Base-by-base conservation (phyloP, 2,888 invertebrate genomes). In the Orthonevra nobilis region DNA sequence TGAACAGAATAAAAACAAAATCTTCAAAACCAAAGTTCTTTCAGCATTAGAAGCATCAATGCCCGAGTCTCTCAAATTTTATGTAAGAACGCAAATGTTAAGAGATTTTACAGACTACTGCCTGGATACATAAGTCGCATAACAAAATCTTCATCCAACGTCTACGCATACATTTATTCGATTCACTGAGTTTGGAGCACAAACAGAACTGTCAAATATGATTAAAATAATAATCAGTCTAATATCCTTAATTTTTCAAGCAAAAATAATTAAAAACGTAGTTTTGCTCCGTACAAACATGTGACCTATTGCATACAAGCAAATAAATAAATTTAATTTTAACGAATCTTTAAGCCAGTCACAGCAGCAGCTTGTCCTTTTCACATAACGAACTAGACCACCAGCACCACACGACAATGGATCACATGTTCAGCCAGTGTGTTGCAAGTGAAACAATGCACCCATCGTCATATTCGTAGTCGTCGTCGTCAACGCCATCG, bases 241-340 rank as follows among this genome's bases (percentile, higher is more conserved):
- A 60, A 50, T 69, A 42, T 34, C 17, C 20, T 61, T 56, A 56
- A 48, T 38, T 38, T 32, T 63, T 48, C 30, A 54, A 48, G 48
- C 9, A 56, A 56, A 72, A 72, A 56, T 54, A 56, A 63, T 63
- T 54, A 48, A 56, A 72, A 63, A 38, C 26, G 23, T 63, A 30
- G 19, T 46, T 36, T 19, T 14, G 1, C 54, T 63, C 38, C 32
- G 5, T 19, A 28, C 7, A 58, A 50, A 54, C 68, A 60, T 61
- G 61, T 61, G 61, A 61, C 54, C 58, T 15, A 23, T 46, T 14
- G 32, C 38, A 30, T 38, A 54, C 60, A 60, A 66, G 73, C 79
- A 72, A 64, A 60, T 36, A 42, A 52, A 58, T 52, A 26, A 48
- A 64, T 60, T 79, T 72, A 72, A 61, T 73, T 79, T 73, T 19